phyloP scores from a whole-genome alignment of 1,140 invertebrate genomes.

The Fopius arisanus region DNA sequence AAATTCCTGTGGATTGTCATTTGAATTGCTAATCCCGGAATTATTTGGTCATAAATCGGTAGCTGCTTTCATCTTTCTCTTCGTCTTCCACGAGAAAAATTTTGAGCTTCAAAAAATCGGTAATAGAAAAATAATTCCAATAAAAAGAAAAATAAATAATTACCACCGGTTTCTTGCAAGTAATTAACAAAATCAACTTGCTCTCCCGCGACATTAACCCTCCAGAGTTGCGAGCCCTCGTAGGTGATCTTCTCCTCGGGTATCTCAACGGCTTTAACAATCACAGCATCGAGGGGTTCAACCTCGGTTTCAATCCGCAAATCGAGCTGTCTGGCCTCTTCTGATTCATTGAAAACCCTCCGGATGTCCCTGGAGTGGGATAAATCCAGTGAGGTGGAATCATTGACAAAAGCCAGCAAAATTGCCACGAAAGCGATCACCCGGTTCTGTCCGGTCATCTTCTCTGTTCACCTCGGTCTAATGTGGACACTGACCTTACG shows the following conservation, averaged over 20 bases:
- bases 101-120: not conserved
- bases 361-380: not conserved
- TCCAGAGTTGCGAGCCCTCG: constrained; percentile 66
- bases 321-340: not conserved
- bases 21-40: no score
- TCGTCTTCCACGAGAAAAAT: no score
- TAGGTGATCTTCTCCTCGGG: constrained; percentile 60
- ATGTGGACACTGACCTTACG: constrained; percentile 1
- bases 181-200: constrained; percentile 56
- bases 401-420: not conserved
- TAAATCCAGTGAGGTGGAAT: not conserved
- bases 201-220: constrained; percentile 52
- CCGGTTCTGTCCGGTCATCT: constrained; percentile 7
- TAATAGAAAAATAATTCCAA: not conserved
- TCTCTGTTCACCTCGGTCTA: not conserved
- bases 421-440: not conserved
- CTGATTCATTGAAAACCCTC: not conserved
- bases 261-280: constrained; percentile 51
- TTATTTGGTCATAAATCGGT: no score
- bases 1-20: no score
- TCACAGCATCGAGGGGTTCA: constrained; percentile 36
- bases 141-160: not conserved
- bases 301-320: constrained; percentile 37
- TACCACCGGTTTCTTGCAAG: constrained; percentile 61
- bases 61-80: no score